Percentiles rank a stretch among this genome's conserved stretches.
Evolutionary conservation across 1,140 invertebrate genomes (phyloP).

Genomic region (Cyclargus thomasi): DNA sequence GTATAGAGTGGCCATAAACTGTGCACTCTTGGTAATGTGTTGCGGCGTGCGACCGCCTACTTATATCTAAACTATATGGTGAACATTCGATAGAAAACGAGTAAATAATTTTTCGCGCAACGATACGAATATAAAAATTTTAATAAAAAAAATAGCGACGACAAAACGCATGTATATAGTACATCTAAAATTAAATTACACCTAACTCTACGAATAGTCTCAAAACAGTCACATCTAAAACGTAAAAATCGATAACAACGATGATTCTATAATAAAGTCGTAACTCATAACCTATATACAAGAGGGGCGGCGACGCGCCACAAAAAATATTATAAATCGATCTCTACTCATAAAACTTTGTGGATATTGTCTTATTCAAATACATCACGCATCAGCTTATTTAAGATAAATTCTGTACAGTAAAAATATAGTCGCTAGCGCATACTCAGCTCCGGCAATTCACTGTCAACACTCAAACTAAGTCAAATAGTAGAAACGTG

Average conservation of each 20-base stretch:
- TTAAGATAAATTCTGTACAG: slow-evolving; percentile 39
- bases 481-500: neutral
- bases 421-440: slow-evolving; percentile 40
- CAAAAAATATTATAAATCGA: slow-evolving; percentile 40
- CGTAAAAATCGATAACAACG: slow-evolving; percentile 61
- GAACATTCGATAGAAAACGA: slow-evolving; percentile 36
- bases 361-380: slow-evolving; percentile 60
- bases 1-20: slow-evolving; percentile 57
- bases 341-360: slow-evolving; percentile 42
- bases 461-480: neutral
- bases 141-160: slow-evolving; percentile 36
- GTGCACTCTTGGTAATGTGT: slow-evolving; percentile 40
- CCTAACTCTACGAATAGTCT: slow-evolving; percentile 39
- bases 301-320: slow-evolving; percentile 28
- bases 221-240: slow-evolving; percentile 59
- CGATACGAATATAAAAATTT: slow-evolving; percentile 37
- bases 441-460: neutral
- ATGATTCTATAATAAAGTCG: slow-evolving; percentile 36
- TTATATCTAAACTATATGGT: slow-evolving; percentile 30
- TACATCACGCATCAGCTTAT: slow-evolving; percentile 56
- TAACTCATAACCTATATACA: slow-evolving; percentile 26
- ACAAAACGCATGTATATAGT: slow-evolving; percentile 44
- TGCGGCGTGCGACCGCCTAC: slow-evolving; percentile 6
- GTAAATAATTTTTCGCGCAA: slow-evolving; percentile 42
- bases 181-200: slow-evolving; percentile 50